Conservation (phyloP, 92 coral and sea anemone species). For the Phymanthus crucifer region DNA sequence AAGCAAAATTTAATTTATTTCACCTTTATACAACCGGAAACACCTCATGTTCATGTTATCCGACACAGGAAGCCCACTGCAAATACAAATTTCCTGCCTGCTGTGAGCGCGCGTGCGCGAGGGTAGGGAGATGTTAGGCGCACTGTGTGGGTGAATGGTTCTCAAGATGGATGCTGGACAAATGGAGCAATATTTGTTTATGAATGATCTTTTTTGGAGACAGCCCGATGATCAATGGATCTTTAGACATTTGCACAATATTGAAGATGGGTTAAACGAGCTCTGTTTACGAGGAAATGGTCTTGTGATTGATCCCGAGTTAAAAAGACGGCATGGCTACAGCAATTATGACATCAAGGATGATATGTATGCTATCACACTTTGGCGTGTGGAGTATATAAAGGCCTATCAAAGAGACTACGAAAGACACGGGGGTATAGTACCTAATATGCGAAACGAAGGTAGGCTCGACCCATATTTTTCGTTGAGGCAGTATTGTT, state of each 20-base stretch:
- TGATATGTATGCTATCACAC: not conserved
- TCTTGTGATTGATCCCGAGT: not conserved
- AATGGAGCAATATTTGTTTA: too few species aligned
- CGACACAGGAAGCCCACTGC: too few species aligned
- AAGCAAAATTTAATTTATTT: too few species aligned
- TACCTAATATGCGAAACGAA: not conserved
- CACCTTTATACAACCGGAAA: too few species aligned
- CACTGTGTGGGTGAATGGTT: too few species aligned
- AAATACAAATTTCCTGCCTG: too few species aligned
- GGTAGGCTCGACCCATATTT: not conserved
- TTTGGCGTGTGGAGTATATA: not conserved
- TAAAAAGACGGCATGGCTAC: not conserved
- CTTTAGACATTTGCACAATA: not conserved
- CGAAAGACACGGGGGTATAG: not conserved
- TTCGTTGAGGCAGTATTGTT: not conserved
- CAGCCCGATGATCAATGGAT: constrained; percentile 1
- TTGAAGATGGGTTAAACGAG: not conserved
- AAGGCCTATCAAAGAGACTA: not conserved
- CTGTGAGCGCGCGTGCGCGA: too few species aligned
- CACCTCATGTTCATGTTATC: too few species aligned
- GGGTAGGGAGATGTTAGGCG: too few species aligned
- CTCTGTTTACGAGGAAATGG: not conserved
- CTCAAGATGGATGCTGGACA: too few species aligned
- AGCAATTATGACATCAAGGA: not conserved
- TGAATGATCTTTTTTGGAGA: not conserved